These are phyloP conservation scores for Brachyrhaphis roseni DNA, from an alignment of 2,797 vertebrate species.

Conservation along the genomic window DNA sequence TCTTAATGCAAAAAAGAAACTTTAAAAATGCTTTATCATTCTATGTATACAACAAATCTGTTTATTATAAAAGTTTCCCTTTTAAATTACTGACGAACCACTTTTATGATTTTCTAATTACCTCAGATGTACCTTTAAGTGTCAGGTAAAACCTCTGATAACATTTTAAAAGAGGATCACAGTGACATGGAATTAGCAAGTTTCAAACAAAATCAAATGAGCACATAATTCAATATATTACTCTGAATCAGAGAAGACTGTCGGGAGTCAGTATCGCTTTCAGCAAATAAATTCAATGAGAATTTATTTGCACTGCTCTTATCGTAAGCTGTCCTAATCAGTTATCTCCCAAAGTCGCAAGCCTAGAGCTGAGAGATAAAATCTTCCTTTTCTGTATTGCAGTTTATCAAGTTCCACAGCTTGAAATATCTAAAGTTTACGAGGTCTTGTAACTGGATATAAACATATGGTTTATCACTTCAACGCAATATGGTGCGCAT, in stretches of 20 bases:
- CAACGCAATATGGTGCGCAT: slow-evolving; percentile 29
- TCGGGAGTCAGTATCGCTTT: background rate
- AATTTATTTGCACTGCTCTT: background rate
- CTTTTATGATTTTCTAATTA: background rate
- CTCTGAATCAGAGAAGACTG: background rate
- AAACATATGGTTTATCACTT: slow-evolving; percentile 50
- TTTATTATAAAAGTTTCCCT: background rate
- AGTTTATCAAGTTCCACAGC: background rate
- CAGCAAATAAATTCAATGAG: slow-evolving; percentile 16
- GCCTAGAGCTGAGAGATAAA: slow-evolving; percentile 6
- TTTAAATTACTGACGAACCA: background rate
- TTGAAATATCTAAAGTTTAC: slow-evolving; percentile 26
- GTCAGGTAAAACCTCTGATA: background rate
- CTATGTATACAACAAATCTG: background rate
- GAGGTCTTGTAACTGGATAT: slow-evolving; percentile 18
- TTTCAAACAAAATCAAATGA: background rate
- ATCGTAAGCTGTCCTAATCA: slow-evolving; percentile 14
- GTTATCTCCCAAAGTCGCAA: slow-evolving; percentile 17
- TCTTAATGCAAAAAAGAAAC: background rate
- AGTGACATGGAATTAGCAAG: background rate
- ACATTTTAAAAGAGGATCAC: background rate
- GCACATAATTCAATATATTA: slow-evolving; percentile 1
- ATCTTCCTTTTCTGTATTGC: background rate
- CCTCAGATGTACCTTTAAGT: background rate
- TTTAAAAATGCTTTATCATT: too few species aligned